Conservation (phyloP, 2,797 vertebrate species). For the Alosa sapidissima region DNA sequence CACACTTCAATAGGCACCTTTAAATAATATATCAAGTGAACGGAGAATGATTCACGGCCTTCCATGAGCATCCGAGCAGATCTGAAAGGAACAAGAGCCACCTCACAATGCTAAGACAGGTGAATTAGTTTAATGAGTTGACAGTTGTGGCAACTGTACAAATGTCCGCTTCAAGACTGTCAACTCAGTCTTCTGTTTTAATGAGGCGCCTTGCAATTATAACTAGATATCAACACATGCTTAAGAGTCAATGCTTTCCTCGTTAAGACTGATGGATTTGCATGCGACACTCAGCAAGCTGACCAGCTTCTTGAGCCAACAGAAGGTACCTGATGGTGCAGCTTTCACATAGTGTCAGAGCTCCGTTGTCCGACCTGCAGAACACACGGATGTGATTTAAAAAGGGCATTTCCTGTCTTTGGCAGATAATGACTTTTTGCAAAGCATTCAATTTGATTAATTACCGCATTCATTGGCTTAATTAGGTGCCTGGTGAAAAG, state of each 20-base stretch:
- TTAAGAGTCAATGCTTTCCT: slow-evolving; percentile 48
- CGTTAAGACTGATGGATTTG: slow-evolving; percentile 64
- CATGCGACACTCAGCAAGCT: slow-evolving; percentile 52
- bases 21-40: background rate
- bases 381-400: slow-evolving; percentile 39
- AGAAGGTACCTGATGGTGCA: slow-evolving; percentile 41
- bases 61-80: background rate
- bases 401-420: slow-evolving; percentile 42
- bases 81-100: background rate
- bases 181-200: slow-evolving; percentile 34
- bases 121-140: slow-evolving; percentile 59
- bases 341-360: slow-evolving; percentile 10
- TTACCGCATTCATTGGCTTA: slow-evolving; percentile 40
- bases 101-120: slow-evolving; percentile 45
- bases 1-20: background rate
- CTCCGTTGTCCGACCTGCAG: slow-evolving; percentile 33
- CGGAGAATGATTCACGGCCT: background rate
- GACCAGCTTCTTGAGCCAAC: slow-evolving; percentile 45
- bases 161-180: slow-evolving; percentile 44
- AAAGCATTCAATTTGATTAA: slow-evolving; percentile 40
- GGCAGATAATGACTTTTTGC: slow-evolving; percentile 41
- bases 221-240: slow-evolving; percentile 45
- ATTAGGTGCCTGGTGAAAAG: slow-evolving; percentile 41
- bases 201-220: slow-evolving; percentile 66
- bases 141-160: background rate